Evolutionary conservation across 2,797 vertebrate species (phyloP).

Genomic region (Ambastaia sidthimunki): DNA sequence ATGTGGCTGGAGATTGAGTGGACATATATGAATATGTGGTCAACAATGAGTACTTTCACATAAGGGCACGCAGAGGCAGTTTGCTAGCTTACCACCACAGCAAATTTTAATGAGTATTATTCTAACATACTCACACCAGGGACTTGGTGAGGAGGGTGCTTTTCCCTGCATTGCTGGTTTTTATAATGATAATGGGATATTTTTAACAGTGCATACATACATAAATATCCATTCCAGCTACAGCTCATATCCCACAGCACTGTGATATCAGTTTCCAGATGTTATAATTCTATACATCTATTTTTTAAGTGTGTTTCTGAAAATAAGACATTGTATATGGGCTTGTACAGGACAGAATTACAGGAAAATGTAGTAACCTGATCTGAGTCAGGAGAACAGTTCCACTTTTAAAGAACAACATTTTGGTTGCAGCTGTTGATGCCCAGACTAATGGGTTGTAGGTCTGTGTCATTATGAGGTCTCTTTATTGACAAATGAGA

Average conservation of each 20-base stretch:
- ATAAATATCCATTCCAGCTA: slow-evolving; percentile 54
- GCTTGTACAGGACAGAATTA: slow-evolving; percentile 27
- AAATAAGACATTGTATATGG: slow-evolving; percentile 47
- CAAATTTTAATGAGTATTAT: slow-evolving; percentile 77
- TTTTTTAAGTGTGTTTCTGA: slow-evolving; percentile 38
- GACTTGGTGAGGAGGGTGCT: slow-evolving; percentile 69
- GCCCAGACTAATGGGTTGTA: slow-evolving; percentile 27
- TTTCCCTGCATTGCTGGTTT: slow-evolving; percentile 66
- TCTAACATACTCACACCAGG: slow-evolving; percentile 75
- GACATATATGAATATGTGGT: slow-evolving; percentile 69
- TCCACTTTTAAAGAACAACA: slow-evolving; percentile 26
- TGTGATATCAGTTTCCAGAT: slow-evolving; percentile 46
- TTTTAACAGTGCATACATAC: slow-evolving; percentile 63
- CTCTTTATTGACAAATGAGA: slow-evolving; percentile 3
- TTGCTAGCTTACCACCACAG: slow-evolving; percentile 68
- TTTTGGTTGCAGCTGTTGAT: slow-evolving; percentile 33
- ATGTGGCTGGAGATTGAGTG: slow-evolving; percentile 66
- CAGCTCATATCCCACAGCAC: slow-evolving; percentile 50
- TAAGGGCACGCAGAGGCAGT: slow-evolving; percentile 59
- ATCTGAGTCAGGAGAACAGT: slow-evolving; percentile 19
- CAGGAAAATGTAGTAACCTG: slow-evolving; percentile 32
- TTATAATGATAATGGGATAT: slow-evolving; percentile 71
- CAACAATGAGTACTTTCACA: slow-evolving; percentile 71
- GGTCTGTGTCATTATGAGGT: slow-evolving; percentile 1
- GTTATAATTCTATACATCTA: slow-evolving; percentile 42